Conservation (phyloP, 2,797 vertebrate genomes). For the Siniperca obscura region DNA sequence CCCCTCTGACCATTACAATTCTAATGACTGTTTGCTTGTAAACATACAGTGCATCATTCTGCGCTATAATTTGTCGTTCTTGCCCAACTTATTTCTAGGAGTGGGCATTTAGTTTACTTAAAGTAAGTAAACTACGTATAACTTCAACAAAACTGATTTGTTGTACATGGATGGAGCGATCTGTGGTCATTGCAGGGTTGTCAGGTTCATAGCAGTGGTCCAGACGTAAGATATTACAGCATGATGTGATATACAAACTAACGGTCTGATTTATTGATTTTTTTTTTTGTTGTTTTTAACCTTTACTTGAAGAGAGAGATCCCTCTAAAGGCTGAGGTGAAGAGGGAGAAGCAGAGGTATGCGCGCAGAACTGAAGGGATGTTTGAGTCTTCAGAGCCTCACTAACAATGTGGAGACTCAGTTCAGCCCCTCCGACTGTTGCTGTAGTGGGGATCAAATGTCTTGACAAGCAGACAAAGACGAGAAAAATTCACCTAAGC, state of each 20-base stretch:
- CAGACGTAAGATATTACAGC: not conserved
- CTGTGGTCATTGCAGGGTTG: not conserved
- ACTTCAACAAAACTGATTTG: not conserved
- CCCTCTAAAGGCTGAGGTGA: not conserved
- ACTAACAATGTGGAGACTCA: constrained; percentile 33
- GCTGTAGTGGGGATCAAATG: constrained; percentile 34
- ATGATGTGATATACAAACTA: too few relatives aligned
- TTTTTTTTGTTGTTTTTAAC: not conserved
- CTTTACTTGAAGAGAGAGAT: not conserved
- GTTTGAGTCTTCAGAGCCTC: constrained; percentile 30
- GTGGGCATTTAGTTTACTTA: not conserved
- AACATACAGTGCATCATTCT: too few relatives aligned
- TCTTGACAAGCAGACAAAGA: constrained; percentile 26
- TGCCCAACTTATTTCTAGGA: not conserved
- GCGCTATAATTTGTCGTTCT: too few relatives aligned
- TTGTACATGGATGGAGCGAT: not conserved
- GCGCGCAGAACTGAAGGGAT: constrained; percentile 26
- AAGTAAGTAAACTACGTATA: too few relatives aligned
- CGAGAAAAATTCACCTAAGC: constrained; percentile 1
- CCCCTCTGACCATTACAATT: not conserved
- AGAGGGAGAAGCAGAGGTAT: not conserved
- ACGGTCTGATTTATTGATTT: not conserved
- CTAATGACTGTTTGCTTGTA: not conserved
- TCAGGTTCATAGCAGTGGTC: not conserved
- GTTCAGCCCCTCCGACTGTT: constrained; percentile 29